phyloP scores from a whole-genome alignment of 2,888 invertebrate species.

The Andrena fulva region DNA sequence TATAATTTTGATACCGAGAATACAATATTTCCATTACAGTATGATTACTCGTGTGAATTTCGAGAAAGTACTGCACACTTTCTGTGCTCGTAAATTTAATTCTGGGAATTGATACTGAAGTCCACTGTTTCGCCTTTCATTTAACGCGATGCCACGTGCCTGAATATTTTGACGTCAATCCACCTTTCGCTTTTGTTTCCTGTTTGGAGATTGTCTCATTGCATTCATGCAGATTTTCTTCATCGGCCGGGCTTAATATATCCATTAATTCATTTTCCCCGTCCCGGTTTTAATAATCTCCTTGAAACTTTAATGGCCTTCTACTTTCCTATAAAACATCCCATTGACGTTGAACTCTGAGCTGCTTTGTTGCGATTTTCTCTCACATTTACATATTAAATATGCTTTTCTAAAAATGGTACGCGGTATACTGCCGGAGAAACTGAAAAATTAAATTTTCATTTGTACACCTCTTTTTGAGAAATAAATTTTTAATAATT shows the following conservation, averaged over 20 bases:
- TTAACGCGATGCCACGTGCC: background rate
- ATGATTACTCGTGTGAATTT: background rate
- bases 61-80: slow-evolving; percentile 1
- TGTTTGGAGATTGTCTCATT: background rate
- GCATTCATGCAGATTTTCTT: slow-evolving; percentile 18
- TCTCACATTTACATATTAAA: too few relatives aligned
- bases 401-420: too few relatives aligned
- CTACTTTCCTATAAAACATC: background rate
- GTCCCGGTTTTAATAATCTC: slow-evolving; percentile 12
- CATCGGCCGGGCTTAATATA: slow-evolving; percentile 2
- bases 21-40: background rate
- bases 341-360: too few relatives aligned
- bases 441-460: too few relatives aligned
- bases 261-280: background rate
- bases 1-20: background rate
- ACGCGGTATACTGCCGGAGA: too few relatives aligned
- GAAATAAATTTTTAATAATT: too few relatives aligned
- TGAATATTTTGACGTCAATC: slow-evolving; percentile 10
- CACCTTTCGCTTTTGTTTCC: background rate
- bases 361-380: background rate
- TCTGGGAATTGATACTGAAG: slow-evolving; percentile 8
- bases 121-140: background rate
- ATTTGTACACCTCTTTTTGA: too few relatives aligned
- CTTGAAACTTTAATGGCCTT: background rate
- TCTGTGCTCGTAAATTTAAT: background rate